A percentile compares a stretch with the other conserved stretches of the same genome.
Evolutionary conservation across 2,797 vertebrate genomes (phyloP).

Genomic region (Paratrypauchen microcephalus): DNA sequence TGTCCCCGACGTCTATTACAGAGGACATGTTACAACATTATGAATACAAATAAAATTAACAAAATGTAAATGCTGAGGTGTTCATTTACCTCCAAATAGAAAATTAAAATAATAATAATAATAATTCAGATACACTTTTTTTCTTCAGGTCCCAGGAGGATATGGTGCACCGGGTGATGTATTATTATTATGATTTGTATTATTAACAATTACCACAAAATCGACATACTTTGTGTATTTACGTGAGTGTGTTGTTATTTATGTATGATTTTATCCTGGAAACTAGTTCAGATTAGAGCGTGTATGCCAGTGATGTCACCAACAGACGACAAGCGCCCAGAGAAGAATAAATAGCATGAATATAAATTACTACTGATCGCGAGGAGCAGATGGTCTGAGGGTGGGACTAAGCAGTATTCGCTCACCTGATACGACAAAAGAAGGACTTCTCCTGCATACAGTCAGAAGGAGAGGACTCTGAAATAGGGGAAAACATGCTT

Average conservation of each 20-base stretch:
- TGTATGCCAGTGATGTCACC: conserved; percentile 44
- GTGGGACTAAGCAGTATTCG: conserved; percentile 10
- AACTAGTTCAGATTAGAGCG: conserved; percentile 44
- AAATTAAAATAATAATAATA: too few species aligned
- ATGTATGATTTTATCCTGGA: conserved; percentile 27
- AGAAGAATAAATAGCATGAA: conserved; percentile 49
- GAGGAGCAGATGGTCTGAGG: conserved; percentile 58
- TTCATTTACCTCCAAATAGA: too few species aligned
- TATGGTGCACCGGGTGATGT: too few species aligned
- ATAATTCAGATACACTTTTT: too few species aligned
- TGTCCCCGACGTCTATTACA: too few species aligned
- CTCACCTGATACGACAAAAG: conserved; percentile 95
- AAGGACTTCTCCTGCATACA: conserved; percentile 95
- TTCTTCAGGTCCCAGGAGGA: too few species aligned
- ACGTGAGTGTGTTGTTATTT: background rate
- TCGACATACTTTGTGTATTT: background rate
- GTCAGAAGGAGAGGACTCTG: conserved; percentile 79
- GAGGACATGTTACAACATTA: too few species aligned
- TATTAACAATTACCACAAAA: too few species aligned
- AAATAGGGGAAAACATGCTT: conserved; percentile 39
- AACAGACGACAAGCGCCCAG: conserved; percentile 46
- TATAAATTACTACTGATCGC: conserved; percentile 34
- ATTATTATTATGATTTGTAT: too few species aligned
- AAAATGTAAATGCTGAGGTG: too few species aligned
- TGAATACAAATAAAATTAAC: too few species aligned